Conservation (phyloP, 2,797 vertebrate genomes). For the Sebastes oblongus region DNA sequence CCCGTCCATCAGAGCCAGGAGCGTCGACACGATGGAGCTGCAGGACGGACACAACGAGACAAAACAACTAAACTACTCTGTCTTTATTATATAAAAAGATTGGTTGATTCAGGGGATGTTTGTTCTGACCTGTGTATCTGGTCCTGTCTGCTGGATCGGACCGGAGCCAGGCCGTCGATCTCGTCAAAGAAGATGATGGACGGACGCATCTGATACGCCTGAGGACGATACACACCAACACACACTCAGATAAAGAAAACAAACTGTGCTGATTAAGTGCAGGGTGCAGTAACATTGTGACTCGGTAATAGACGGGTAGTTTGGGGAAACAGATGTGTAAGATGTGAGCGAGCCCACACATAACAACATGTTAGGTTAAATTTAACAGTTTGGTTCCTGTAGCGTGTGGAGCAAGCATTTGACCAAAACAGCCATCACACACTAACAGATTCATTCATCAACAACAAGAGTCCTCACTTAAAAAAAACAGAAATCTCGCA, state of each 20-base stretch:
- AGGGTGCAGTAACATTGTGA: not conserved
- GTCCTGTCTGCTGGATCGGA: slow-evolving; percentile 94
- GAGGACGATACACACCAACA: not conserved
- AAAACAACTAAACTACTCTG: not conserved
- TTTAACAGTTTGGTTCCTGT: too few species aligned
- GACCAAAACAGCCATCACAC: too few species aligned
- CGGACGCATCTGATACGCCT: slow-evolving; percentile 95
- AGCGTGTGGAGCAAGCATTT: too few species aligned
- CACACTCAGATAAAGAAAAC: too few species aligned
- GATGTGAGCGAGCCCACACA: too few species aligned
- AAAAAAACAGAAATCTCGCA: too few species aligned
- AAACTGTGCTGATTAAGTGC: not conserved
- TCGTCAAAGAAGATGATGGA: slow-evolving; percentile 98
- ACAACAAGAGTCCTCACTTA: too few species aligned
- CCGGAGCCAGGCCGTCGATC: slow-evolving; percentile 95
- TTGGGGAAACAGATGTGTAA: too few species aligned
- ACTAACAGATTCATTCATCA: too few species aligned
- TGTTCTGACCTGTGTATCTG: slow-evolving; percentile 91
- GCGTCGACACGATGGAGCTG: slow-evolving; percentile 90
- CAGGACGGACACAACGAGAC: not conserved
- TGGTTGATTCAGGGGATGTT: not conserved
- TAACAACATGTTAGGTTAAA: too few species aligned
- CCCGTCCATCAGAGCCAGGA: slow-evolving; percentile 96
- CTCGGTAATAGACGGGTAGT: too few species aligned
- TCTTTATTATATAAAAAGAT: not conserved